These are phyloP conservation scores for Exocentrus adspersus DNA, from an alignment of 2,888 invertebrate species.

Conservation along the genomic window DNA sequence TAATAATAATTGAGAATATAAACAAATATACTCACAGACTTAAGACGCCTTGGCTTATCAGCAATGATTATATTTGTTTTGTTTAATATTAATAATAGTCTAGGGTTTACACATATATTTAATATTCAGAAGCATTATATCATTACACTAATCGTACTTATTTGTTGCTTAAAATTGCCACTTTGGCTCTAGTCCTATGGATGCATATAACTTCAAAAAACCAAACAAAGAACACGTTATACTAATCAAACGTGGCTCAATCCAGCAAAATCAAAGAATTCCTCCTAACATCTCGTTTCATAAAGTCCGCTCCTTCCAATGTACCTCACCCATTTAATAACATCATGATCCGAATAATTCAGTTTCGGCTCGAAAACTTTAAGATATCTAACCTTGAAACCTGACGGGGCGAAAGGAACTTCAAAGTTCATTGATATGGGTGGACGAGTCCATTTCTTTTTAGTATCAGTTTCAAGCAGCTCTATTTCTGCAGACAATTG, in stretches of 20 bases:
- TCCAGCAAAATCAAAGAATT: not conserved
- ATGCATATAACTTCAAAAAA: not conserved
- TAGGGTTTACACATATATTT: no score
- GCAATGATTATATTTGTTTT: no score
- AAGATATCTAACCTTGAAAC: constrained; percentile 98
- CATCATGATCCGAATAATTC: constrained; percentile 99
- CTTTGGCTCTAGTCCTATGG: no score
- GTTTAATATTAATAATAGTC: no score
- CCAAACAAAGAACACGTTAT: not conserved
- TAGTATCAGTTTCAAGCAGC: constrained; percentile 96
- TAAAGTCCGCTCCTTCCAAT: constrained; percentile 99
- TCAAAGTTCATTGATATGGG: constrained; percentile 99
- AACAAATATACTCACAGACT: no score
- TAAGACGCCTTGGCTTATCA: no score
- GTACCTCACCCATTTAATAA: constrained; percentile 99
- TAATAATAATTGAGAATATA: no score
- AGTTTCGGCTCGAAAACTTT: constrained; percentile 99
- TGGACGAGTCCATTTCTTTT: constrained; percentile 99
- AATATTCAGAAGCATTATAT: no score
- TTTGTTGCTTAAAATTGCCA: no score
- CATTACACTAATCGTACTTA: no score
- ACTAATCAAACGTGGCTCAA: not conserved
- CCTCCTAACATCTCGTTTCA: constrained; percentile 93
- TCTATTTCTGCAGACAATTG: constrained; percentile 99
- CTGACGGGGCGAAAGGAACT: constrained; percentile 99